phyloP scores from a whole-genome alignment of 2,797 vertebrate species.

The Phoeniculus purpureus region DNA sequence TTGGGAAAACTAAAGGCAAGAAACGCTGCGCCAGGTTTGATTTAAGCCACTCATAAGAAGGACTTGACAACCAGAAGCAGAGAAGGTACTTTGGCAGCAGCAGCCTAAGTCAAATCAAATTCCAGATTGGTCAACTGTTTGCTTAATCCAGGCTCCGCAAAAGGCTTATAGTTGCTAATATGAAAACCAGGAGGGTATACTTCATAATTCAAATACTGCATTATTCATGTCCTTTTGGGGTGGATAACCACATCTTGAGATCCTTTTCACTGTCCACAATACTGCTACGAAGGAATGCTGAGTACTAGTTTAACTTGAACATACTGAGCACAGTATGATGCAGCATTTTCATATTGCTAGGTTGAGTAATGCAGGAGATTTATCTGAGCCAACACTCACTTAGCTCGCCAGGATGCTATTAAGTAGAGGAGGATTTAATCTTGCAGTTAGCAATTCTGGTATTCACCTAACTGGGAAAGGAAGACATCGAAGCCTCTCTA shows the following conservation, averaged over 20 bases:
- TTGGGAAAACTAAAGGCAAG: not conserved
- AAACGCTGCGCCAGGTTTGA: not conserved
- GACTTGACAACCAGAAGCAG: not conserved
- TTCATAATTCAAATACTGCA: not conserved
- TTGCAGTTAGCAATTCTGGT: not conserved
- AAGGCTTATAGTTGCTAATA: not conserved
- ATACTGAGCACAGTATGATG: not conserved
- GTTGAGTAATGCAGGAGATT: not conserved
- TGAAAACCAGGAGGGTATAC: not conserved
- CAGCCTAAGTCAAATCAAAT: not conserved
- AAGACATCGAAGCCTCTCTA: conserved; percentile 12
- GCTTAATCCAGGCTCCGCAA: not conserved
- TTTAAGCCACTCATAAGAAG: not conserved
- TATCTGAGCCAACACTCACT: not conserved
- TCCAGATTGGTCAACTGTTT: not conserved
- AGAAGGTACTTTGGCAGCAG: not conserved
- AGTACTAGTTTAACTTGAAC: not conserved
- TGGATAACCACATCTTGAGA: not conserved
- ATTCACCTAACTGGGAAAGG: not conserved
- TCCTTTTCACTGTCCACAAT: not conserved
- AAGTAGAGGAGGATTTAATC: not conserved
- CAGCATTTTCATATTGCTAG: conserved; percentile 34
- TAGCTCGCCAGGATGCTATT: conserved; percentile 15
- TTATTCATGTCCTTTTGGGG: not conserved
- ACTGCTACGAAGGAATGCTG: not conserved